Conservation (phyloP, 2,113 vertebrate species). For the Notiomystis cincta region DNA sequence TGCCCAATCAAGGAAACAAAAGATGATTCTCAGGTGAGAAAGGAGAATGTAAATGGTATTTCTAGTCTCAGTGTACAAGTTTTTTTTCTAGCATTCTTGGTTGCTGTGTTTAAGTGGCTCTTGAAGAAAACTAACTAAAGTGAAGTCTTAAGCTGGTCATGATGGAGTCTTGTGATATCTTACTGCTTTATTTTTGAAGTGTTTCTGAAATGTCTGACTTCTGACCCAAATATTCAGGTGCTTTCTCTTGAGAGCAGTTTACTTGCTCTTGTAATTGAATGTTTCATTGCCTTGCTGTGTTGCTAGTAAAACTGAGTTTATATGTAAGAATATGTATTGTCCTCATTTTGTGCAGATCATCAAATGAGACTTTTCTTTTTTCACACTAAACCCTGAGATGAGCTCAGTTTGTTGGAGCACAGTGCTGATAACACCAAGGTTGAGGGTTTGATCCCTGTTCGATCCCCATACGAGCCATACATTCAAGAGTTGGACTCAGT, state of each 20-base stretch:
- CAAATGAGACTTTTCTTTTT: not conserved
- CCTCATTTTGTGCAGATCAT: not conserved
- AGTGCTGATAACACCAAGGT: not conserved
- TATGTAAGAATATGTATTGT: not conserved
- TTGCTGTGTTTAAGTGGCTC: not conserved
- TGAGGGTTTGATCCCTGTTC: not conserved
- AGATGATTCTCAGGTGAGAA: conserved; percentile 75
- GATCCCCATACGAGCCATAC: accelerated
- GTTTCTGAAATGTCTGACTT: not conserved
- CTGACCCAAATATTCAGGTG: not conserved
- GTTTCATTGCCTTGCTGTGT: not conserved
- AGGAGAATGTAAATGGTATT: not conserved
- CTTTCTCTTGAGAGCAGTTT: not conserved
- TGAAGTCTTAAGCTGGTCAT: not conserved
- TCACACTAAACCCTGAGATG: not conserved
- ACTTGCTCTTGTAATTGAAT: not conserved
- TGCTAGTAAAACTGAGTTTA: not conserved
- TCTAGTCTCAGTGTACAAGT: accelerated
- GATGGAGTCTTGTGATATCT: not conserved
- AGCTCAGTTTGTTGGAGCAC: not conserved
- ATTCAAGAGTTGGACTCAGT: not conserved
- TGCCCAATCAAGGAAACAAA: conserved; percentile 81
- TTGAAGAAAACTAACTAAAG: not conserved
- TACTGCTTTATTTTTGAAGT: not conserved
- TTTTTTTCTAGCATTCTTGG: not conserved